These are phyloP conservation scores for Tetramorium simillimum DNA, from an alignment of 1,140 invertebrate genomes.

Conservation along the genomic window DNA sequence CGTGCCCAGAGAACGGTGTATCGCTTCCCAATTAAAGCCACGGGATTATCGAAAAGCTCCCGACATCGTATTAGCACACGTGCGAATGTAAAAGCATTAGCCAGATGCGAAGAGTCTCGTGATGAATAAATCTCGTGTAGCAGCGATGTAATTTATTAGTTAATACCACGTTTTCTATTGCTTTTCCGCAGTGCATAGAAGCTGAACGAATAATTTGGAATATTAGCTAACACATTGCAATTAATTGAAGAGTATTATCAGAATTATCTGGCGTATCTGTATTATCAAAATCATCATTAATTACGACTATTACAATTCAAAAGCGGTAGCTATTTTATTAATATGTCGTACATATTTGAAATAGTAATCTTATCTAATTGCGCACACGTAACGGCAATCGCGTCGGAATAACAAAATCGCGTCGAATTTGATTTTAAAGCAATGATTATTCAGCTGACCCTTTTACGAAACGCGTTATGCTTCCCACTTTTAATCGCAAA, in stretches of 20 bases:
- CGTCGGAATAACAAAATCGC: neutral
- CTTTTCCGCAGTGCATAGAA: neutral
- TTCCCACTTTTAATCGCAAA: constrained; percentile 47
- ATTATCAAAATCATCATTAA: neutral
- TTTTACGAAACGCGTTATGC: constrained; percentile 31
- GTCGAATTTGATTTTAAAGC: constrained; percentile 4
- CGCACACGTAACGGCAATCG: neutral
- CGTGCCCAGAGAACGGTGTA: constrained; percentile 53
- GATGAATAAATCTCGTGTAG: constrained; percentile 19
- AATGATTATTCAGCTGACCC: constrained; percentile 34
- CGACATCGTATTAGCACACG: constrained; percentile 41
- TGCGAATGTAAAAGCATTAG: constrained; percentile 28
- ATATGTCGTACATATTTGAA: neutral
- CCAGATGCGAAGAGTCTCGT: constrained; percentile 1
- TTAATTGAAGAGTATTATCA: neutral
- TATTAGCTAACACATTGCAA: neutral
- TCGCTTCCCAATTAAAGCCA: constrained; percentile 64
- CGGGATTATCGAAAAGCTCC: constrained; percentile 58
- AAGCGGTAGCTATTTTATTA: neutral
- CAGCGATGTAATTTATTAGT: constrained; percentile 3
- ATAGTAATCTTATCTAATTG: constrained; percentile 19
- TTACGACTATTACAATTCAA: neutral
- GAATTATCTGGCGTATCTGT: neutral
- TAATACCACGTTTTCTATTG: neutral
- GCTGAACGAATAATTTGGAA: neutral